Evolutionary conservation across 2,797 vertebrate species (phyloP).

Genomic region (Oreortyx pictus): DNA sequence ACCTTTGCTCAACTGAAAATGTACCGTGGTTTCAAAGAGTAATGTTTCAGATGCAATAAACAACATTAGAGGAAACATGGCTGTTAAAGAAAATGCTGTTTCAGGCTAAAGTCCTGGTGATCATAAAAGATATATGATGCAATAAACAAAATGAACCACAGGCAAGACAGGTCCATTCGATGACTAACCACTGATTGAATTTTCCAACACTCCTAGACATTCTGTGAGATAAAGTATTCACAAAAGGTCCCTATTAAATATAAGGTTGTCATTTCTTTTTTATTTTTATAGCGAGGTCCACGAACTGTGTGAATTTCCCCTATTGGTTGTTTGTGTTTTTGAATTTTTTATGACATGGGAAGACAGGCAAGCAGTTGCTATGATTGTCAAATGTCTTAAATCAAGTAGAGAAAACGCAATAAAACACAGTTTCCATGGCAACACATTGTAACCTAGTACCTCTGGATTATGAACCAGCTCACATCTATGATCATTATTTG

Average conservation of each 20-base stretch:
- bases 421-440: constrained; percentile 83
- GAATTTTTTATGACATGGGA: constrained; percentile 80
- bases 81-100: constrained; percentile 85
- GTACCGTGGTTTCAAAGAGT: constrained; percentile 79
- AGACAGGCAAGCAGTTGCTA: constrained; percentile 81
- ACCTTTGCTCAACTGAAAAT: constrained; percentile 82
- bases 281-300: constrained; percentile 55
- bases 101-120: constrained; percentile 81
- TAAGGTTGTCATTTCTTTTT: constrained; percentile 68
- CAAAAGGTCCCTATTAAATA: constrained; percentile 73
- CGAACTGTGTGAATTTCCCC: constrained; percentile 32
- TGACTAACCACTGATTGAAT: constrained; percentile 80
- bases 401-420: constrained; percentile 82
- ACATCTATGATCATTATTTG: constrained; percentile 83
- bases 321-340: constrained; percentile 77
- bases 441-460: constrained; percentile 81
- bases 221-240: constrained; percentile 75
- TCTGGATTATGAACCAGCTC: constrained; percentile 81
- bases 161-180: constrained; percentile 75
- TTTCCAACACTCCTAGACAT: constrained; percentile 73
- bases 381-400: constrained; percentile 84
- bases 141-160: constrained; percentile 83
- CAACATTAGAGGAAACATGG: constrained; percentile 78
- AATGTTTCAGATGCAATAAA: constrained; percentile 82
- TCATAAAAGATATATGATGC: constrained; percentile 85